Base-by-base conservation (phyloP, 2,888 invertebrate genomes). In the Callyntrura sp. region DNA sequence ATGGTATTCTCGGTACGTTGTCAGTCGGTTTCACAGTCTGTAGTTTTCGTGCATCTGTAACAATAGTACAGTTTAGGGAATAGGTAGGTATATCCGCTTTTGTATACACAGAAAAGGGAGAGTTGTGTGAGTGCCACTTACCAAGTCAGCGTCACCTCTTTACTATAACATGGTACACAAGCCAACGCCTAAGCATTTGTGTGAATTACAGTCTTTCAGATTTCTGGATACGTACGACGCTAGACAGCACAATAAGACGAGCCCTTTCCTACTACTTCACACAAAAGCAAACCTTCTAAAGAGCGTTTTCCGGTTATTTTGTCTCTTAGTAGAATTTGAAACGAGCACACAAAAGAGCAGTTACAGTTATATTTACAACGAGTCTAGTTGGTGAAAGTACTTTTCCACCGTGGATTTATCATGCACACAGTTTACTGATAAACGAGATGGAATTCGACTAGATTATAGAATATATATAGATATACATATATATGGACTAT, bases 271-370 rank as follows among this genome's bases (percentile, higher is more conserved):
- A 12, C 62, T 12, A 12, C 14, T 62, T 62, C 28, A 28, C 28
- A 25, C 43, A 6, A 57, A 51, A 60, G n/a, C 73, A 73, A 73
- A 23, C 45, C 73, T 85, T 57, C 51, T 73, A 57, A 85, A 85
- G 25, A 85, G 25, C 51, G n/a, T 57, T 85, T 85, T 85, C 85
- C 85, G 57, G 43, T 73, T 85, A 73, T 73, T 85, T 85, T 73
- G 43, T 51, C 35, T 55, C 28, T 28, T 9, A 11, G 28, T 11
- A 51, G 83, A n/a, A 12, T 70, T 70, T 55, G 28, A 51, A 65
- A 65, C 35, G 65, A 11, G 23, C 48, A 9, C 20, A 20, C 25
- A 68, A 25, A 48, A 14, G 23, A 62, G 48, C 60, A 85, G 78
- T 78, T 78, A 85, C 78, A 51, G 51, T 51, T 51, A 12, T 14